Base-by-base conservation (phyloP, 1,140 invertebrate species). In the Sycobia sp. region DNA sequence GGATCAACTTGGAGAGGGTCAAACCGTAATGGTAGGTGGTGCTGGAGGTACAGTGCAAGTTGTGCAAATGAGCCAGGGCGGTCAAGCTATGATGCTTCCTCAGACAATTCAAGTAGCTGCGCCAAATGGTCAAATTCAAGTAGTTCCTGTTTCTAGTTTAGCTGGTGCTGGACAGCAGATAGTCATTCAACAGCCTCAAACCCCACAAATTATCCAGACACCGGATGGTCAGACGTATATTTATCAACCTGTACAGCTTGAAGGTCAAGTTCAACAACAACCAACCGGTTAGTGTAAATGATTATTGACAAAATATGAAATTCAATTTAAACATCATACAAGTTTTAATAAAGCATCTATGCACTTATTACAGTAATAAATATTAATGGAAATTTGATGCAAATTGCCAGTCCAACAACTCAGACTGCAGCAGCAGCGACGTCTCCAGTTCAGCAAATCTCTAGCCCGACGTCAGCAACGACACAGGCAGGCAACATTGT, bases 211-310 rank as follows among this genome's bases (percentile, higher is more conserved):
- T 23, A 87, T 97, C 34, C 94, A 96, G 77, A 93, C 93, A 10
- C 84, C 91, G 0, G 94, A 97, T 83, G 95, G 95, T n/a, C 94
- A 97, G 77, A 95, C 94, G 0, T 91, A 92, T 66, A 89, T 96
- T 59, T 96, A 95, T 75, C 92, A 95, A 75, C 92, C 92, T 2
- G 84, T 89, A n/a, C 82, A 84, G 46, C 73, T 88, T 16, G 86
- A 86, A 54, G 83, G 83, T 46, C 83, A 84, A 74, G 80, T 85
- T 34, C 85, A 88, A 62, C 85, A 88, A 59, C 77, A 86, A 8
- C 84, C 85, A 3, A 87, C 86, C 72, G 83, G 86, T 88, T 76
- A 71, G 39, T 66, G 64, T 47, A 54, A 50, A 54, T 63, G n/a
- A n/a, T n/a, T n/a, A n/a, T n/a, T n/a, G n/a, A n/a, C n/a, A n/a